Evolutionary conservation across 2,888 invertebrate species (phyloP), one percentile per base, ranked within the genome.

Genomic region (Lamellibrachia satsuma): DNA sequence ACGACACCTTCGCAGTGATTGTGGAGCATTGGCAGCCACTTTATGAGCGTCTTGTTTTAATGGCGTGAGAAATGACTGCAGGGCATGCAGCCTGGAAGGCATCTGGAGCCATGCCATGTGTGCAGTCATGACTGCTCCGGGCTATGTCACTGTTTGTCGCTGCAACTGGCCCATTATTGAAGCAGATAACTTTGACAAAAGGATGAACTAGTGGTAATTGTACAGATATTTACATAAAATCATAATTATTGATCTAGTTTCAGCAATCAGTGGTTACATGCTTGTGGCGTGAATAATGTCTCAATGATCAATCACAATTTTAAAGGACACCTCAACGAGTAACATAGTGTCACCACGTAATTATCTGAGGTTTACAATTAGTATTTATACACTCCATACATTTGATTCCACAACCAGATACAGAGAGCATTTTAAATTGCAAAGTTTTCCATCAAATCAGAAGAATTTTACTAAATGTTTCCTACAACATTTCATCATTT

Each of bases 1-100:
- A 6, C 75, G 75, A 15, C 75, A 75, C 75, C 75, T 75, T 22
- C 22, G 22, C 75, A 6, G 75, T 75, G 75, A 75, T 75, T 75
- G 75, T n/a, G 15, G 15, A n/a, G 75, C 75, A 22, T 75, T 75
- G 75, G 15, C 75, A 75, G 75, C 75, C 75, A 6, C 22, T 75
- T 75, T 75, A 75, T 15, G 75, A 75, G 75, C 75, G n/a, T 75
- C 75, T 75, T 22, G 75, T 75, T 75, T 75, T 75, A 75, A 75
- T 75, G 75, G 75, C 75, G 75, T 75, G 75, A 75, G 75, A 75
- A 75, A 75, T 75, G 75, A 75, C 75, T 75, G 75, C 75, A n/a
- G 75, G 75, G 75, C 75, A 75, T 22, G 75, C 22, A 75, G 75
- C 75, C 75, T 75, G 22, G 75, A 75, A 75, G 75, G 75, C 75